phyloP scores from a whole-genome alignment of 2,113 vertebrate genomes.

The Entosphenus tridentatus region DNA sequence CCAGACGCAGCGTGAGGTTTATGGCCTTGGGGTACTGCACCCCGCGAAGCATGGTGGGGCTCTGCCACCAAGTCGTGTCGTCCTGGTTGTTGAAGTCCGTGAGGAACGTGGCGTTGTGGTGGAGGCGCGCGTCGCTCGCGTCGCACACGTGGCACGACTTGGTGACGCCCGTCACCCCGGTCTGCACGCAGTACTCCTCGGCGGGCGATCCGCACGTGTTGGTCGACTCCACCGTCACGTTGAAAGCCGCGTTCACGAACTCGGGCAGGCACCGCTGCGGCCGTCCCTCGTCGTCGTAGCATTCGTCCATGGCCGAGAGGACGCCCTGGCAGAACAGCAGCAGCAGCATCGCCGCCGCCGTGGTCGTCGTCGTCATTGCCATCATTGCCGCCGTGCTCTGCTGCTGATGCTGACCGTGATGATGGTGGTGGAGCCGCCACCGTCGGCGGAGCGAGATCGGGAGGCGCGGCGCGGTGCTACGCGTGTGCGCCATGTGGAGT shows the following conservation, averaged over 20 bases:
- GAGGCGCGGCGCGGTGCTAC: too few species aligned
- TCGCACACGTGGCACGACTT: conserved; percentile 96
- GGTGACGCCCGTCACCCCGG: conserved; percentile 86
- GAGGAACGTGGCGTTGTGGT: conserved; percentile 59
- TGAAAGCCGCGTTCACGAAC: conserved; percentile 93
- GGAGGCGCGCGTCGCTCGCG: conserved; percentile 42
- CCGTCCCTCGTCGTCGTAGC: conserved; percentile 29
- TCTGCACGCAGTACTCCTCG: conserved; percentile 96
- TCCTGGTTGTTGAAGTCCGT: conserved; percentile 96
- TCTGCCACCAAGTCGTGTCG: conserved; percentile 96
- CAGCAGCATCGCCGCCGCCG: too few species aligned
- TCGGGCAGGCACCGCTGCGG: conserved; percentile 87
- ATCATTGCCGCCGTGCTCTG: too few species aligned
- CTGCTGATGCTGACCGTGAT: too few species aligned
- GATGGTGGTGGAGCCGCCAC: too few species aligned
- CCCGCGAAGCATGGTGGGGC: conserved; percentile 86
- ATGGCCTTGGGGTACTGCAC: conserved; percentile 76
- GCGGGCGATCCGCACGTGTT: conserved; percentile 79
- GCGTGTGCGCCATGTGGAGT: too few species aligned
- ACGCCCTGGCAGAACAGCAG: neutral
- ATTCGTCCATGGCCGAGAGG: conserved; percentile 61
- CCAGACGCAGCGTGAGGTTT: conserved; percentile 83
- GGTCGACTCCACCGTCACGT: conserved; percentile 66
- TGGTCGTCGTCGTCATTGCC: too few species aligned
- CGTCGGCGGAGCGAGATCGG: too few species aligned